Evolutionary conservation across 2,888 invertebrate genomes (phyloP), one percentile per base, ranked within the genome.

Genomic region (Andrena camellia): DNA sequence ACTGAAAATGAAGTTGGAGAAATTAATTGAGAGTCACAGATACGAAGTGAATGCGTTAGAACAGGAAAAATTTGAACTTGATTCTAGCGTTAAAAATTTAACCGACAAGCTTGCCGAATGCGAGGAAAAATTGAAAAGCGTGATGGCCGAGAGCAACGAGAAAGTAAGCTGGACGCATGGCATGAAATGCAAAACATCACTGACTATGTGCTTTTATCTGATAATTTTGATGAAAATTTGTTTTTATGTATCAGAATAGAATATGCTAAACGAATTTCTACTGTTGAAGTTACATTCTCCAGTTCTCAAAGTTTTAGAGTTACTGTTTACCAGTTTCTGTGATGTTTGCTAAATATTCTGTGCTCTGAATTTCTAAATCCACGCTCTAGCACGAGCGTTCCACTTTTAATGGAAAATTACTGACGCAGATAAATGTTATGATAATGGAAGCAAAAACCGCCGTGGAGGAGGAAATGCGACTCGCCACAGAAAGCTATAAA

Each of bases 131-230:
- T 90, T 93, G 3, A 92, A 91, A 78, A 88, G 90, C 70, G 86
- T 89, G 17, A 91, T 93, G 42, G 84, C 88, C n/a, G 92, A 93
- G 81, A 91, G 88, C 70, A 92, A 92, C 67, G 88, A 87, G n/a
- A 93, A 93, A 88, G 92, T 93, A 87, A 90, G 86, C 60, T 75
- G 76, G 59, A 69, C 67, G 57, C 69, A 83, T 73, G 78, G 75
- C 79, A 79, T 86, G 84, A 76, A 76, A 77, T 85, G n/a, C 42
- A 62, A 68, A 86, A 88, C 81, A 80, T 83, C 76, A 78, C 70
- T 82, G 71, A 86, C 13, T 76, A 68, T 68, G 60, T 70, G 33
- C 70, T 74, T 7, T 64, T 74, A 74, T 20, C 42, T 20, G 35
- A 62, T 20, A 8, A 33, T 52, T 69, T 17, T 10, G n/a, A 73